Percentiles rank a stretch among this genome's conserved stretches.
These are phyloP conservation scores for Harpalus rubripes DNA, from an alignment of 2,888 invertebrate genomes.

Conservation along the genomic window DNA sequence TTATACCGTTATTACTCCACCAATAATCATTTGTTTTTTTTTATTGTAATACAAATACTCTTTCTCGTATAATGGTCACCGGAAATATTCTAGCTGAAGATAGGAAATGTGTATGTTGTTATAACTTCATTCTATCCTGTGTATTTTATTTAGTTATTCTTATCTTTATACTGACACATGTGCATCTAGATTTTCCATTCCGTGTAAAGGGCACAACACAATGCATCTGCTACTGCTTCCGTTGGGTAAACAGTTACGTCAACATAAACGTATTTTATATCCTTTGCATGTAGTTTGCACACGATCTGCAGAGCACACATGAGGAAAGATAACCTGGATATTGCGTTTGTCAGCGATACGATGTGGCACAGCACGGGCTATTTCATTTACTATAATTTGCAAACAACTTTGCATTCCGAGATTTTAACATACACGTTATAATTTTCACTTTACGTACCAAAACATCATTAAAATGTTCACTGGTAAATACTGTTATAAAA, in stretches of 20 bases:
- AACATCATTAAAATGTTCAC: background rate
- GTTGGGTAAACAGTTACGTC: conserved; percentile 19
- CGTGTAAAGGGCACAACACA: background rate
- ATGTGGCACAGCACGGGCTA: background rate
- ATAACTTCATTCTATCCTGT: too few relatives aligned
- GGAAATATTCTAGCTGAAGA: too few relatives aligned
- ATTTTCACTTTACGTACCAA: background rate
- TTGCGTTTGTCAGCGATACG: conserved; percentile 16
- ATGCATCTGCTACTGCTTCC: conserved; percentile 28
- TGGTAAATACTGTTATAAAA: background rate
- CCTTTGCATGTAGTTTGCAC: conserved; percentile 36
- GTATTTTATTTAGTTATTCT: background rate
- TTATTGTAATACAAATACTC: too few relatives aligned
- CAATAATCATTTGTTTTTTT: too few relatives aligned
- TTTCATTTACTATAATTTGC: conserved; percentile 33
- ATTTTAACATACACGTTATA: background rate
- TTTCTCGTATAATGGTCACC: too few relatives aligned
- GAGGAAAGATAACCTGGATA: conserved; percentile 25
- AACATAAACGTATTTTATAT: conserved; percentile 35
- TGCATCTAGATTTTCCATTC: background rate
- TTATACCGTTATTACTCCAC: too few relatives aligned
- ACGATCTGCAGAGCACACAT: conserved; percentile 24
- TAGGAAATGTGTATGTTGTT: too few relatives aligned
- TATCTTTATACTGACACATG: too few relatives aligned
- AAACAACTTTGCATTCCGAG: background rate